Conservation (phyloP, 2,888 invertebrate genomes). For the Drosophila villosipedis region DNA sequence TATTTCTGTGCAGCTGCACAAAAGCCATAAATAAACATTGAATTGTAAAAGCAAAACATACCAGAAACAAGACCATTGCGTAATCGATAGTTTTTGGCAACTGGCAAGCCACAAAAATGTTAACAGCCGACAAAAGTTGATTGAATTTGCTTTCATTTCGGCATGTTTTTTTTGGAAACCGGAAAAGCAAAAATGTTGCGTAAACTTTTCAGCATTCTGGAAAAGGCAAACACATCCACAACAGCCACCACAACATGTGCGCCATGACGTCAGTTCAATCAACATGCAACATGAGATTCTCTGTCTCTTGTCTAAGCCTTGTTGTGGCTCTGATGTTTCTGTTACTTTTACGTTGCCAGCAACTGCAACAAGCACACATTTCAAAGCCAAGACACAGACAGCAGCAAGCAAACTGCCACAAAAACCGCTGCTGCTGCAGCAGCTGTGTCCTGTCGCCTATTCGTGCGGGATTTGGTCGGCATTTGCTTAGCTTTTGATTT, state of each 20-base stretch:
- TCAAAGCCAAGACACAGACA: slow-evolving; percentile 57
- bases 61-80: slow-evolving; percentile 9
- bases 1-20: slow-evolving; percentile 33
- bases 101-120: slow-evolving; percentile 49
- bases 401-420: slow-evolving; percentile 22
- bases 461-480: slow-evolving; percentile 20
- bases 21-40: slow-evolving; percentile 42
- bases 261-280: slow-evolving; percentile 66
- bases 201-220: slow-evolving; percentile 12
- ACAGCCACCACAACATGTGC: slow-evolving; percentile 19
- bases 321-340: slow-evolving; percentile 25
- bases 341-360: slow-evolving; percentile 11
- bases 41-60: slow-evolving; percentile 5
- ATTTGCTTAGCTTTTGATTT: slow-evolving; percentile 67
- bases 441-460: not conserved
- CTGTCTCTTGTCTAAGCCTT: slow-evolving; percentile 25
- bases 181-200: slow-evolving; percentile 31
- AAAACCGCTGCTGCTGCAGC: slow-evolving; percentile 29
- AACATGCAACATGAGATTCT: slow-evolving; percentile 63
- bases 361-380: slow-evolving; percentile 63
- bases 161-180: slow-evolving; percentile 27
- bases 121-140: slow-evolving; percentile 58
- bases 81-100: slow-evolving; percentile 46
- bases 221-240: slow-evolving; percentile 32
- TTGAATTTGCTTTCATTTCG: slow-evolving; percentile 46